Evolutionary conservation across 2,888 invertebrate genomes (phyloP), one percentile per base, ranked within the genome.

Genomic region (Serrognathus titanus): DNA sequence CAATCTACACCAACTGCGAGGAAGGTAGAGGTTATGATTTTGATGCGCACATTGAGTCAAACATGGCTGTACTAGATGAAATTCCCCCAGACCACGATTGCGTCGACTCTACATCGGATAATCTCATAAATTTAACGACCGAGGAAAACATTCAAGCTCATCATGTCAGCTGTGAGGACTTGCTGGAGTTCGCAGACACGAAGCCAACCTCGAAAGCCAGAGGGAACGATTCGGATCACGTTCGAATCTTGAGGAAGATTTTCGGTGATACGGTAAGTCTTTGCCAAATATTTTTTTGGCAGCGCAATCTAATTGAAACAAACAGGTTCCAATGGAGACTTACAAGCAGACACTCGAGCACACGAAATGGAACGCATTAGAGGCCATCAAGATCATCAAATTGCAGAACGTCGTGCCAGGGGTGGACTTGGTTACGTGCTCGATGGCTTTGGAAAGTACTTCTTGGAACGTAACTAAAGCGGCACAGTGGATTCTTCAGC

Each of bases 81-180:
- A 78, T 85, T 41, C 78, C 80, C 2, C 58, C 46, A n/a, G 68
- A 66, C 2, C 65, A 66, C 37, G 67, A 67, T 50, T 64, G 65
- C 48, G 72, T 74, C 49, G 71, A 71, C 35, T 74, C 71, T 47
- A 68, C 65, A 16, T 67, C 69, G 46, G 39, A 36, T 31, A 49
- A 31, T 37, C 41, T 40, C 24, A 45, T 37, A 13, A 40, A 55
- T 4, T 46, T 46, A 8, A 38, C 35, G 13, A 47, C 48, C n/a
- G 59, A 56, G 3, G 52, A 59, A 13, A 53, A 56, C 43, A 50
- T 56, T 11, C 52, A 68, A 71, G 82, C 87, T 47, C 93, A 94
- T 71, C 90, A 92, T 66, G 94, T 94, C 1, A 94, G 93, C 48
- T 94, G 94, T 67, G 95, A 95, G 75, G 94, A 95, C 78, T 79